A percentile compares a stretch with the other conserved stretches of the same genome.
Conservation (phyloP, 2,113 vertebrate species). For the Natator depressus region DNA sequence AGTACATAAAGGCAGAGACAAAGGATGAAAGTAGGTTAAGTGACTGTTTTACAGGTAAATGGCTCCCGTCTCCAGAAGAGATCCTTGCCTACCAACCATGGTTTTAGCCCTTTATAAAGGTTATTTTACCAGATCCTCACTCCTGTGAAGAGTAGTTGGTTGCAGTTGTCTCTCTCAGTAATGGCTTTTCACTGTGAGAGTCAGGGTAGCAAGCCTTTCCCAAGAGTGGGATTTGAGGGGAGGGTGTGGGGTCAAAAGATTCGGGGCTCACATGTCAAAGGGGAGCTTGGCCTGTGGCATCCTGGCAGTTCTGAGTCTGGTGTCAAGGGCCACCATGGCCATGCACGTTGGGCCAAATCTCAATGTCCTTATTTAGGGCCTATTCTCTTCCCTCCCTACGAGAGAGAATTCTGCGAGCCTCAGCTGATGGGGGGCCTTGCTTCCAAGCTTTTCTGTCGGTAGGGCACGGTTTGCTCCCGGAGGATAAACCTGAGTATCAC, state of each 20-base stretch:
- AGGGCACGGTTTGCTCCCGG: background rate
- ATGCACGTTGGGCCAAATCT: background rate
- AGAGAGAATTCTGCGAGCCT: background rate
- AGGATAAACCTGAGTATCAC: background rate
- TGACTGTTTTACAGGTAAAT: background rate
- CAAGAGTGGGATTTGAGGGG: background rate
- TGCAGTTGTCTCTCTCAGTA: background rate
- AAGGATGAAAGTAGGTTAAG: background rate
- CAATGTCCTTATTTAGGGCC: background rate
- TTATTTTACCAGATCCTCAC: background rate
- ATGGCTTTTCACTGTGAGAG: background rate
- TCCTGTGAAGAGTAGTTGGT: background rate
- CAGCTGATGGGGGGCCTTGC: background rate
- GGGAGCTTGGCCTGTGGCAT: background rate
- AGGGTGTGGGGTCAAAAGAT: background rate
- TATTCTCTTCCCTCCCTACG: background rate
- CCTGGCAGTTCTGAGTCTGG: background rate
- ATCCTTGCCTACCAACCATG: background rate
- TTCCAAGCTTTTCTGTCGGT: background rate
- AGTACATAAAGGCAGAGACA: background rate
- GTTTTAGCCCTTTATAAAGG: background rate
- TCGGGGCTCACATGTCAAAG: background rate
- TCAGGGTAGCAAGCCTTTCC: background rate
- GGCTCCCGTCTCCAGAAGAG: background rate
- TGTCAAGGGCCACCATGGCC: background rate